Evolutionary conservation across 1,140 invertebrate species (phyloP), one percentile per base, ranked within the genome.

Genomic region (Ceratitis capitata): DNA sequence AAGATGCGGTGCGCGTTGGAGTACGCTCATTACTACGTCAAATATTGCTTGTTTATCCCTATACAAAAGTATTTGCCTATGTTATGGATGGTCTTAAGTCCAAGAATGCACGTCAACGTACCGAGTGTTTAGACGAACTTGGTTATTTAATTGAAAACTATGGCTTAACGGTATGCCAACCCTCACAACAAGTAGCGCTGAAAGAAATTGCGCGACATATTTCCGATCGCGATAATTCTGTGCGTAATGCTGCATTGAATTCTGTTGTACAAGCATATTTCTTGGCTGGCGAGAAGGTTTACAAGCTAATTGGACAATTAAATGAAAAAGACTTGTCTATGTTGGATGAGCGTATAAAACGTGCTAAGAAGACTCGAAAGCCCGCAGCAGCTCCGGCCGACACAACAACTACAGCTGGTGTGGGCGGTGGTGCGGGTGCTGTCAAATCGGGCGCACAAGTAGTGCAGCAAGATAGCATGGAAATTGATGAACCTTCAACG

Each of bases 71-170:
- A 87, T 99, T 98, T 93, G 84, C 94, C 2, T 97, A 97, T 89
- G 93, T 99, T 2, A 97, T 99, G 95, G 98, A 99, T 89, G 98
- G 98, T 16, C 92, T 99, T 2, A 98, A 98, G 91, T 98, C 97
- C 0, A 99, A 99, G 92, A 99, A 99, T 93, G 96, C 98, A 6
- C 94, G 98, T 84, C 98, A 99, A 92, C 94, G 98, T 91, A 96
- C 97, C 95, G 98, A 99, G 92, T 99, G 98, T 91, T 93, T 99
- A 58, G 98, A 99, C 89, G 97, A 98, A 90, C 93, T 99, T 86
- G 96, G 96, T 7, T 95, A 94, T 83, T 93, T 99, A 61, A 97
- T 99, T 86, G 96, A 98, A 91, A 94, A 93, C 82, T 97, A 96
- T 92, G 98, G 98, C 47, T 94, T 97, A 69, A 92, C 93, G n/a